Evolutionary conservation across 1,140 invertebrate genomes (phyloP).

Genomic region (Drosophila malerkotliana): DNA sequence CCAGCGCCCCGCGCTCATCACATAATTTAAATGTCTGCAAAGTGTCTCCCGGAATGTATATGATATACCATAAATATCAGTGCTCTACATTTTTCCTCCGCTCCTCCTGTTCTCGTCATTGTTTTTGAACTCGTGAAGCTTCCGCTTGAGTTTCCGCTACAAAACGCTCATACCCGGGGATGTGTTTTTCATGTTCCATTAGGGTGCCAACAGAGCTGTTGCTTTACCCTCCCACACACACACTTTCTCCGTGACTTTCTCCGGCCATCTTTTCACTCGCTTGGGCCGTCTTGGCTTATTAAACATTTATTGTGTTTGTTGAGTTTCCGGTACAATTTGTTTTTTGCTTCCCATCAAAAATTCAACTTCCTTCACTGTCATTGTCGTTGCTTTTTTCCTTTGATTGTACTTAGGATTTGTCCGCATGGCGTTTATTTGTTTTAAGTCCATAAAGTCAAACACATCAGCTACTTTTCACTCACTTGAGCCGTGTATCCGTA

Average conservation of each 20-base stretch:
- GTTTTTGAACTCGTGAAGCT: slow-evolving; percentile 40
- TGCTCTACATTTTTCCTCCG: slow-evolving; percentile 1
- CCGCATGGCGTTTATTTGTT: slow-evolving; percentile 42
- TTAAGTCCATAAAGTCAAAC: slow-evolving; percentile 50
- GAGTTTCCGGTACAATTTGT: slow-evolving; percentile 71
- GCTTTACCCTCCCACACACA: not conserved
- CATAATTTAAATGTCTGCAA: slow-evolving; percentile 43
- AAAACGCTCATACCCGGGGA: slow-evolving; percentile 15
- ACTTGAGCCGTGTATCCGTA: slow-evolving; percentile 13
- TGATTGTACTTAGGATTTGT: slow-evolving; percentile 1
- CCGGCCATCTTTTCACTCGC: slow-evolving; percentile 17
- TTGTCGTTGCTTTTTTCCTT: not conserved
- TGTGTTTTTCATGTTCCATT: slow-evolving; percentile 9
- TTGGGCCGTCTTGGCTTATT: slow-evolving; percentile 65
- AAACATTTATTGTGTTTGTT: slow-evolving; percentile 76
- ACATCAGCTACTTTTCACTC: slow-evolving; percentile 62
- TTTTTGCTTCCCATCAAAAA: slow-evolving; percentile 46
- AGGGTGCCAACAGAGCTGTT: slow-evolving; percentile 14
- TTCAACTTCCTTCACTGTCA: slow-evolving; percentile 18
- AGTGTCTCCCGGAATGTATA: slow-evolving; percentile 45
- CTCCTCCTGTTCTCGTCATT: slow-evolving; percentile 11
- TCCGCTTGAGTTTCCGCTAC: slow-evolving; percentile 56
- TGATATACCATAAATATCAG: slow-evolving; percentile 40
- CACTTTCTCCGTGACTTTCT: not conserved
- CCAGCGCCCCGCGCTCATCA: not conserved